Evolutionary conservation across 2,113 vertebrate genomes (phyloP), one percentile per base, ranked within the genome.

Genomic region (Hucho hucho): DNA sequence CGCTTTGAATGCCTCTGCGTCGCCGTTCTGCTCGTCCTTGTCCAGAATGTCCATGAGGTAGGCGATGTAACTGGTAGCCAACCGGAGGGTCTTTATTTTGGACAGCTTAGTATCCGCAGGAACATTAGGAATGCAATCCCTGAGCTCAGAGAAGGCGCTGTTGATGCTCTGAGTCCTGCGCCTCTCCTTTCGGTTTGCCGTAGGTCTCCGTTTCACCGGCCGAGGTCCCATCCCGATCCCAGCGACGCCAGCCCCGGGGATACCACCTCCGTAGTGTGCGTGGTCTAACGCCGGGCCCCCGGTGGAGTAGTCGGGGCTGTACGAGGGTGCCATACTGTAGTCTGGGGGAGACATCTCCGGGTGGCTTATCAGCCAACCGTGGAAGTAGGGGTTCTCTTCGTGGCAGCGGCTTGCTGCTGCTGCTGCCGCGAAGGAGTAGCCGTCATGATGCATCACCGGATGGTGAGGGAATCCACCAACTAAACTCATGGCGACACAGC

Each of bases 21-120:
- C 97, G 20, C 96, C 98, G 79, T 95, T 94, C 91, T 96, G 95
- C 75, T 97, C 96, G 92, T 98, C 97, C 88, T 98, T 98, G 91
- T 96, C 97, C 91, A 99, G 93, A 87, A 99, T 96, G 93, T 99
- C 97, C 97, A 99, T 99, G 94, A 99, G 95, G 94, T 99, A 99
- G 91, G 97, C 96, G 92, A 99, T 99, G 90, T 99, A 99, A 93
- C 97, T 99, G 90, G 97, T 99, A 85, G 97, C 97, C 91, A 99
- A 88, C 76, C 97, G 94, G 61, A 99, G 92, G 0, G 97, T 98
- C 86, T 99, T 98, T 81, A 99, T 99, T 88, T 99, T 99, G 89
- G 97, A 98, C 79, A 99, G 93, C 67, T 99, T 99, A 71, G 97
- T 99, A 91, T 99, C 97, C 1, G 97, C 97, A 0, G 97, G 97